Base-by-base conservation (phyloP, 2,888 invertebrate species). In the Amphiduros pacificus region DNA sequence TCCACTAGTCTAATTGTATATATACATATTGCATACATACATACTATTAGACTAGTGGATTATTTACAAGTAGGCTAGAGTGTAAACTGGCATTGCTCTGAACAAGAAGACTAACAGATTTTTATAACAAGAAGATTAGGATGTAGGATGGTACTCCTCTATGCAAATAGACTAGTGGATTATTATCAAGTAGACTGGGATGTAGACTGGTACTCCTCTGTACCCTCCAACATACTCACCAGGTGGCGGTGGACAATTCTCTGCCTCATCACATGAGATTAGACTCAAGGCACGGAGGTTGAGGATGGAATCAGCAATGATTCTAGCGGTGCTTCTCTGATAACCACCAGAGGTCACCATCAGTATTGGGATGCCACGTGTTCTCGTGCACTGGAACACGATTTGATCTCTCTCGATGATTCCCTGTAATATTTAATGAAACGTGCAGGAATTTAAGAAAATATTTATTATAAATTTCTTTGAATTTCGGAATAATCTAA, bases 261-360 rank as follows among this genome's bases (percentile, higher is more conserved):
- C 56, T n/a, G 64, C 64, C 20, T 31, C 53, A 14, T 60, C 57
- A 31, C 61, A 64, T 17, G 27, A 41, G 48, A 85, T 83, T 1
- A 85, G 73, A 1, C 76, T 73, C 61, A 79, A 74, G 3, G 83
- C 83, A 68, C 87, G 85, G 24, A 94, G 85, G 83, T 94, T 94
- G 49, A 89, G 82, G 66, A 94, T 91, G 1, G 94, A 94, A 73
- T 90, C 89, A 0, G 93, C 91, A 61, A 94, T 93, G 68, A 94
- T 89, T 66, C 85, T 84, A 0, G 93, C 93, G 0, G 92, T 91
- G 65, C 86, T 86, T 66, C 88, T 87, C 66, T 90, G 86, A 80
- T 94, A 94, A 0, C 94, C 94, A 0, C 94, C 94, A 74, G 93
- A 93, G 0, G 92, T 91, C 24, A 93, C 81, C 93, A 93, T 93